phyloP scores from a whole-genome alignment of 2,113 vertebrate genomes.

The Oryzias javanicus region DNA sequence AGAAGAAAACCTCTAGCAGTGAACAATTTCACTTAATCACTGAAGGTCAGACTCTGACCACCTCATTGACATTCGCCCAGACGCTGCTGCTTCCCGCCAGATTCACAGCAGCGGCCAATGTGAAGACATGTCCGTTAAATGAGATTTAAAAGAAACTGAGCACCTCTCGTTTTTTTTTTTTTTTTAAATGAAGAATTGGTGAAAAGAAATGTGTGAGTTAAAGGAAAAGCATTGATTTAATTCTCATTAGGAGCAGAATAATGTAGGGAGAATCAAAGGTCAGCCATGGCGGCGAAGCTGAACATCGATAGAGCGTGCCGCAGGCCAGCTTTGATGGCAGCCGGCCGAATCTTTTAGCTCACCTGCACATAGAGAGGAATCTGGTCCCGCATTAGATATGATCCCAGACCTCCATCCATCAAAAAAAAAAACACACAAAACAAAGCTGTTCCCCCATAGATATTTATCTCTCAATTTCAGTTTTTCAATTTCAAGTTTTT shows the following conservation, averaged over 20 bases:
- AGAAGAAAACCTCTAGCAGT: constrained; percentile 12
- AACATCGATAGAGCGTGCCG: constrained; percentile 28
- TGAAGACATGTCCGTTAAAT: too few relatives aligned
- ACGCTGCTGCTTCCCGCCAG: not conserved
- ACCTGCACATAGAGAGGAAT: too few relatives aligned
- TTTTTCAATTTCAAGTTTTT: too few relatives aligned
- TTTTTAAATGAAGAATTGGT: too few relatives aligned
- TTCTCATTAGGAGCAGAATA: constrained; percentile 46
- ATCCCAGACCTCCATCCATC: constrained; percentile 1
- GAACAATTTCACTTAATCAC: constrained; percentile 19
- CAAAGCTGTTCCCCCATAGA: too few relatives aligned
- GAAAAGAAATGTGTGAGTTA: not conserved
- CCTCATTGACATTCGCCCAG: constrained; percentile 28
- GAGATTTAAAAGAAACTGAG: too few relatives aligned
- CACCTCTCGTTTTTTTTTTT: too few relatives aligned
- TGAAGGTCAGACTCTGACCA: constrained; percentile 18
- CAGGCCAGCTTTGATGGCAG: not conserved
- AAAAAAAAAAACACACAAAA: too few relatives aligned
- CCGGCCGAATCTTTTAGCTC: not conserved
- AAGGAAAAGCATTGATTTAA: constrained; percentile 20
- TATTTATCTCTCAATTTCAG: too few relatives aligned
- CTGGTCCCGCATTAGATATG: not conserved
- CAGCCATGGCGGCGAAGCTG: constrained; percentile 29
- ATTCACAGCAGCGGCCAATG: not conserved
- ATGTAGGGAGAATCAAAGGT: constrained; percentile 50